A percentile compares a stretch with the other conserved stretches of the same genome.
phyloP scores from a whole-genome alignment of 2,113 vertebrate genomes.

The Eulemur macaco region DNA sequence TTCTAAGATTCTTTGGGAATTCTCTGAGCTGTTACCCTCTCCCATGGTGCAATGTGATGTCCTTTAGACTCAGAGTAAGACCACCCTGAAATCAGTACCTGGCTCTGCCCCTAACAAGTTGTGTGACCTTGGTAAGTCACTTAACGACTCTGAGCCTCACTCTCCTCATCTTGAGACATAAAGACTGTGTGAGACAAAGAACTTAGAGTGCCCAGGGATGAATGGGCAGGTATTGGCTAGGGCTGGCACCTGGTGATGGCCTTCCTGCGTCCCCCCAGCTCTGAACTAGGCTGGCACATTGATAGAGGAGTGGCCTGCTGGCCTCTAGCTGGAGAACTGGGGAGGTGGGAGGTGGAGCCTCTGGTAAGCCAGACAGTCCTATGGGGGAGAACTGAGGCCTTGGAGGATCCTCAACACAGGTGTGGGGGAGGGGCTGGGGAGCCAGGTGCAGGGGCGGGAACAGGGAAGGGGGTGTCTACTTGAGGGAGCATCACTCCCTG shows the following conservation, averaged over 20 bases:
- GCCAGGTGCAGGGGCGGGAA: slow-evolving; percentile 62
- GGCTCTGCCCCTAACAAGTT: neutral
- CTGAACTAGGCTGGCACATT: neutral
- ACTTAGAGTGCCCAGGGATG: neutral
- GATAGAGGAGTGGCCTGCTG: neutral
- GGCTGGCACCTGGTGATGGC: neutral
- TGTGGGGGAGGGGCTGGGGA: slow-evolving; percentile 64
- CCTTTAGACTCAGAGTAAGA: slow-evolving; percentile 18
- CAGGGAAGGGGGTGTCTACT: neutral
- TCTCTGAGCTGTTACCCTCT: neutral
- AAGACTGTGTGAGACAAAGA: neutral
- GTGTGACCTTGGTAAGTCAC: neutral
- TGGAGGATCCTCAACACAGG: slow-evolving; percentile 63
- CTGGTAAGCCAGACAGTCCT: slow-evolving; percentile 28
- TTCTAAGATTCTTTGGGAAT: slow-evolving; percentile 47
- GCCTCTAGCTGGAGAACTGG: slow-evolving; percentile 31
- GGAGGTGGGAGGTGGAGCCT: slow-evolving; percentile 23
- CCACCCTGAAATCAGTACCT: slow-evolving; percentile 24
- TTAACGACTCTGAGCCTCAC: slow-evolving; percentile 10
- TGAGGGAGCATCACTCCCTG: slow-evolving; percentile 54
- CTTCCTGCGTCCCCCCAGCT: neutral
- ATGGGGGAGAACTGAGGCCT: neutral
- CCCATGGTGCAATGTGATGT: neutral
- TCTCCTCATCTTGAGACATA: neutral
- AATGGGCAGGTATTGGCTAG: neutral